These are phyloP conservation scores for Acrocyrtus sp. DNA, from an alignment of 2,888 invertebrate species.

Conservation along the genomic window DNA sequence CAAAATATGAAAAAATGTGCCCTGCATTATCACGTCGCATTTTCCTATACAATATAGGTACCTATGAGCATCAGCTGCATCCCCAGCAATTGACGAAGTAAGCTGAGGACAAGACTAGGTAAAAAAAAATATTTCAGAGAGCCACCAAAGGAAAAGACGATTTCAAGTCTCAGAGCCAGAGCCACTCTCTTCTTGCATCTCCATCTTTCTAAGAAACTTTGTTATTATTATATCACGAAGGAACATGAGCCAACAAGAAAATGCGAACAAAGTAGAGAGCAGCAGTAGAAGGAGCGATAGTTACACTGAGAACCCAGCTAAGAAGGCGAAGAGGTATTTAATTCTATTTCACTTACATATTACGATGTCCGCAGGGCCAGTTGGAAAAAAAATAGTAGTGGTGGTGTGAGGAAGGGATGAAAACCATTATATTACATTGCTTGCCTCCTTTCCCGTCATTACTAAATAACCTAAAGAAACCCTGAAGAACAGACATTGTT, in stretches of 20 bases:
- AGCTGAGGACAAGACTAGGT: no score
- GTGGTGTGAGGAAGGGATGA: slow-evolving; percentile 56
- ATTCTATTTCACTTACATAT: slow-evolving; percentile 46
- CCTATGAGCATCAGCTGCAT: no score
- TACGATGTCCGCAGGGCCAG: slow-evolving; percentile 54
- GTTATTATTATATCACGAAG: slow-evolving; percentile 51
- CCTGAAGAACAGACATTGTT: slow-evolving; percentile 33
- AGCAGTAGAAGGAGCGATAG: slow-evolving; percentile 24
- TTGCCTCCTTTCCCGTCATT: slow-evolving; percentile 26
- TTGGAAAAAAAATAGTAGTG: slow-evolving; percentile 51
- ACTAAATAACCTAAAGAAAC: slow-evolving; percentile 34
- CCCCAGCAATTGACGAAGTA: no score
- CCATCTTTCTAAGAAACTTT: neutral
- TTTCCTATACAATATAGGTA: no score
- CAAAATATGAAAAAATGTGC: no score
- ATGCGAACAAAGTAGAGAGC: slow-evolving; percentile 9
- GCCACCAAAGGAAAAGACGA: no score
- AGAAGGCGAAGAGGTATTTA: slow-evolving; percentile 45
- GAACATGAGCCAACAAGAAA: slow-evolving; percentile 29
- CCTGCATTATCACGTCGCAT: no score
- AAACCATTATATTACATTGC: slow-evolving; percentile 24
- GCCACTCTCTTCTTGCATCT: no score
- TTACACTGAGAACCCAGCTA: no score
- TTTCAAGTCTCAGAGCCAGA: no score
- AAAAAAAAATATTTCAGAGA: no score